Conservation (phyloP, 2,888 invertebrate species). For the Scaptomyza polygonia region DNA sequence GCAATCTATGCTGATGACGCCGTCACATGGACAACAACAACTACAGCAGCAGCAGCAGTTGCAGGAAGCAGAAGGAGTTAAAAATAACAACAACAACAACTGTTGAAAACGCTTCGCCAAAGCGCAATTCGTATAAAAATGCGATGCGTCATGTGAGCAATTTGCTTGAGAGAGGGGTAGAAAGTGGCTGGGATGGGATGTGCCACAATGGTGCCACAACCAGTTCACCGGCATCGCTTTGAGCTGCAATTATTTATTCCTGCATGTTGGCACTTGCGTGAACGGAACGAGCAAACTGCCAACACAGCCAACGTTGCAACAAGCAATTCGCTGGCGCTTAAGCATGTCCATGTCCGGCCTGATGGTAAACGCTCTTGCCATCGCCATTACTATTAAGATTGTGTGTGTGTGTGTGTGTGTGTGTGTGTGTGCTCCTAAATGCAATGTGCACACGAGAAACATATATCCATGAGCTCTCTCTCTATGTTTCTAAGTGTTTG, state of each 20-base stretch:
- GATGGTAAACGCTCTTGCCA: constrained; percentile 29
- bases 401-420: neutral
- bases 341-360: constrained; percentile 78
- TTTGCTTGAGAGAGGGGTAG: constrained; percentile 56
- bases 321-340: constrained; percentile 70
- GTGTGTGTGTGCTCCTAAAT: constrained; percentile 40
- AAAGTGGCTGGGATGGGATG: constrained; percentile 5
- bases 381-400: constrained; percentile 19
- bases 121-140: constrained; percentile 69
- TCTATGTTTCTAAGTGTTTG: constrained; percentile 9
- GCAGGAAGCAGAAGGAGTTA: constrained; percentile 1
- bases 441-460: constrained; percentile 56
- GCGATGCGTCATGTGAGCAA: constrained; percentile 78
- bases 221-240: constrained; percentile 75
- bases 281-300: constrained; percentile 44
- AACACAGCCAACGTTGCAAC: constrained; percentile 30
- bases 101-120: constrained; percentile 39
- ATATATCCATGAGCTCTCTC: constrained; percentile 49
- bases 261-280: constrained; percentile 58
- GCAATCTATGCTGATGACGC: constrained; percentile 78
- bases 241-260: constrained; percentile 77
- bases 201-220: constrained; percentile 74
- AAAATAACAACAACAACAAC: constrained; percentile 15
- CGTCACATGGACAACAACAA: constrained; percentile 53
- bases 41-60: constrained; percentile 2